phyloP scores from a whole-genome alignment of 2,888 invertebrate species.

The Apoda limacodes region DNA sequence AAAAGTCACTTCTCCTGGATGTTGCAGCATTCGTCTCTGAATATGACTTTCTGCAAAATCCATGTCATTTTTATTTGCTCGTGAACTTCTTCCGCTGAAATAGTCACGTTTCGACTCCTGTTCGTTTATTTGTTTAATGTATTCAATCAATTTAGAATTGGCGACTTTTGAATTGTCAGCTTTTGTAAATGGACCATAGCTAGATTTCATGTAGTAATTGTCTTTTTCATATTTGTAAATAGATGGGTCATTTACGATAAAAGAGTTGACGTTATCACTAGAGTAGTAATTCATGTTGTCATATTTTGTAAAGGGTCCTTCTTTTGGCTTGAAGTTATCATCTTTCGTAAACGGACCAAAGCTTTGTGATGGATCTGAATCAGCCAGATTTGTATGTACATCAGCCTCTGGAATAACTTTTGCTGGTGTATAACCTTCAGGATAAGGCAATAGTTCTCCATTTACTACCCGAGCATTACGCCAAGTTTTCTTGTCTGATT shows the following conservation, averaged over 20 bases:
- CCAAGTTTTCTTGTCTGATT: slow-evolving; percentile 86
- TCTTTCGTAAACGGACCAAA: slow-evolving; percentile 73
- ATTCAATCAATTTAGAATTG: slow-evolving; percentile 72
- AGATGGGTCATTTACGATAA: slow-evolving; percentile 28
- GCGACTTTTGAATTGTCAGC: slow-evolving; percentile 71
- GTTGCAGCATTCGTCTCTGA: slow-evolving; percentile 78
- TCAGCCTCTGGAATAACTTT: slow-evolving; percentile 70
- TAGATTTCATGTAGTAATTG: slow-evolving; percentile 49
- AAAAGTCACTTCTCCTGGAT: slow-evolving; percentile 73
- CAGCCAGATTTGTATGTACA: slow-evolving; percentile 26
- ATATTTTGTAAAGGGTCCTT: slow-evolving; percentile 72
- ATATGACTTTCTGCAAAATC: slow-evolving; percentile 69
- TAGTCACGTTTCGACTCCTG: slow-evolving; percentile 73
- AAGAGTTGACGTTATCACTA: slow-evolving; percentile 36
- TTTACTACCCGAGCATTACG: slow-evolving; percentile 90
- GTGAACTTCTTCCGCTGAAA: slow-evolving; percentile 63
- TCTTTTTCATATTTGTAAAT: slow-evolving; percentile 56
- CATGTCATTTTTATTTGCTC: slow-evolving; percentile 56
- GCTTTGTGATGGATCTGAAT: slow-evolving; percentile 41
- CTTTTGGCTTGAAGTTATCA: slow-evolving; percentile 67
- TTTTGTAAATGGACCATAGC: slow-evolving; percentile 73
- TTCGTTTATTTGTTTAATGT: slow-evolving; percentile 75
- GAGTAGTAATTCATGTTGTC: slow-evolving; percentile 64
- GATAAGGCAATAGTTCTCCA: slow-evolving; percentile 82
- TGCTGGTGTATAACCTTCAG: slow-evolving; percentile 75